Evolutionary conservation across 2,113 vertebrate genomes (phyloP).

Genomic region (Actenoides lindsayi): DNA sequence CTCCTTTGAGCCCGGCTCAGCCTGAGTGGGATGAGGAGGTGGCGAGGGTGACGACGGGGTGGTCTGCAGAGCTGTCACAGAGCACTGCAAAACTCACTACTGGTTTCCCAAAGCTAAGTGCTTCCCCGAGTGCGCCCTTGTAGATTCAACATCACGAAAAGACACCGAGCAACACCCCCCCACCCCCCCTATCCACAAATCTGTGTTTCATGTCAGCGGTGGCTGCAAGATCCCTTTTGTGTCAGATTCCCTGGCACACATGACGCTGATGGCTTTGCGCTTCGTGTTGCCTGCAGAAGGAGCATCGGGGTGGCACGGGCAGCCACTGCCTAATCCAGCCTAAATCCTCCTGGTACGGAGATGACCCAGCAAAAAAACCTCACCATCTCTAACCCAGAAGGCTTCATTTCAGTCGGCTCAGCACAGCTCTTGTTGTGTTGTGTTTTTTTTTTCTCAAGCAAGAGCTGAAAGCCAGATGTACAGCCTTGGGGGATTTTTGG

Average conservation of each 20-base stretch:
- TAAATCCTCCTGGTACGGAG: not conserved
- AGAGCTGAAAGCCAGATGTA: not conserved
- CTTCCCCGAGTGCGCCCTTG: not conserved
- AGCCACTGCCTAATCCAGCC: not conserved
- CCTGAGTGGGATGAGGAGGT: not conserved
- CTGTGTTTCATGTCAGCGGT: not conserved
- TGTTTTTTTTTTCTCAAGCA: accelerated
- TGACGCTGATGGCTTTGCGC: not conserved
- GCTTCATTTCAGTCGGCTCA: not conserved
- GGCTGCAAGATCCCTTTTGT: not conserved
- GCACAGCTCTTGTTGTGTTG: not conserved
- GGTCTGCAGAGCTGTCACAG: not conserved
- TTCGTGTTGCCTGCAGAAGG: not conserved
- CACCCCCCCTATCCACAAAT: not conserved
- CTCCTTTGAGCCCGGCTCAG: not conserved
- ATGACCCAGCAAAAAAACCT: not conserved
- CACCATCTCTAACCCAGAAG: not conserved
- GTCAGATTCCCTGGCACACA: not conserved
- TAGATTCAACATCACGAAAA: not conserved
- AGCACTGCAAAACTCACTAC: not conserved
- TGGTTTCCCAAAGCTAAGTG: not conserved
- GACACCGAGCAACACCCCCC: accelerated
- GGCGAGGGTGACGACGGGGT: accelerated
- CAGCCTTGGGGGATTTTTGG: not conserved
- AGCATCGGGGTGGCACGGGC: accelerated